These are phyloP conservation scores for Chelonus formosanus DNA, from an alignment of 2,888 invertebrate genomes.

Conservation along the genomic window DNA sequence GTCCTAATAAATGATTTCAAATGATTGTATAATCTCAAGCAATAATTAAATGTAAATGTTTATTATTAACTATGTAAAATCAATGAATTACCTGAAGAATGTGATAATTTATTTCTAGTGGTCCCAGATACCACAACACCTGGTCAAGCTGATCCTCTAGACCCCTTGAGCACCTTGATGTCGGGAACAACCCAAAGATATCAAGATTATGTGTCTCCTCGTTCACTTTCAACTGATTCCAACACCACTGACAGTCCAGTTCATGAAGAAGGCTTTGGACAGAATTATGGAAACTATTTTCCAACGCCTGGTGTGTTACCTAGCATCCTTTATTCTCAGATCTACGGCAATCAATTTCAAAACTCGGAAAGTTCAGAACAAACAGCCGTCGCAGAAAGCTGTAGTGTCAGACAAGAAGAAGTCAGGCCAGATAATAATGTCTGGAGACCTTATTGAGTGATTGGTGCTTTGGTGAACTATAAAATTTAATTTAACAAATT, in stretches of 20 bases:
- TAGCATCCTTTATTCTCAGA: slow-evolving; percentile 83
- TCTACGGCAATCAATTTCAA: slow-evolving; percentile 72
- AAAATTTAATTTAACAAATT: not conserved
- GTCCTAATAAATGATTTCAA: too few relatives aligned
- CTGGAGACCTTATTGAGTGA: slow-evolving; percentile 61
- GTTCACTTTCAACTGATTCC: slow-evolving; percentile 83
- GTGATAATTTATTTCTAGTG: slow-evolving; percentile 62
- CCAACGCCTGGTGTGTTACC: slow-evolving; percentile 77
- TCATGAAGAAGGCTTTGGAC: slow-evolving; percentile 74
- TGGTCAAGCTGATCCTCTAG: slow-evolving; percentile 60
- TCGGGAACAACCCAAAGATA: slow-evolving; percentile 58
- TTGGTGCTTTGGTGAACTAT: slow-evolving; percentile 19
- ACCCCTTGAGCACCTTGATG: slow-evolving; percentile 58
- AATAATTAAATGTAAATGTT: too few relatives aligned
- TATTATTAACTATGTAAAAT: too few relatives aligned
- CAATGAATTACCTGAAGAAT: too few relatives aligned
- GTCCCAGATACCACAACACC: slow-evolving; percentile 79
- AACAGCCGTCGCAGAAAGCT: slow-evolving; percentile 57
- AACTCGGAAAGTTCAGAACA: slow-evolving; percentile 60
- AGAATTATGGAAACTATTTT: slow-evolving; percentile 73
- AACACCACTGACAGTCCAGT: slow-evolving; percentile 85
- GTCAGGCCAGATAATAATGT: slow-evolving; percentile 63
- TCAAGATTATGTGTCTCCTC: slow-evolving; percentile 67
- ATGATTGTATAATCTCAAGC: too few relatives aligned
- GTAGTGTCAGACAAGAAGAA: slow-evolving; percentile 61